These are phyloP conservation scores for Hyperoplus lanceolatus DNA, from an alignment of 2,797 vertebrate genomes.

Conservation along the genomic window DNA sequence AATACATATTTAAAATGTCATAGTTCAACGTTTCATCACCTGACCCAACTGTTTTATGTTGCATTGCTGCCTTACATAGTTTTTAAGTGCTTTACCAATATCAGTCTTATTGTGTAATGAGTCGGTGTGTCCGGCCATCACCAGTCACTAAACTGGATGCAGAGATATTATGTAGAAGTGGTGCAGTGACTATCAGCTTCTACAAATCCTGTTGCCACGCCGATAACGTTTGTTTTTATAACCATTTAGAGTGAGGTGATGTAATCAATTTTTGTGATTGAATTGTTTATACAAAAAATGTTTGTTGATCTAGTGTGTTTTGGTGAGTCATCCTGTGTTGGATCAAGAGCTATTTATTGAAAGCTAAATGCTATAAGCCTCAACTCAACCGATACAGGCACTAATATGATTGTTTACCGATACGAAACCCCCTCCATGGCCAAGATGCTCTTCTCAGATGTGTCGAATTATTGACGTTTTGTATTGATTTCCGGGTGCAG, in stretches of 20 bases:
- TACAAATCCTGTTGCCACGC: neutral
- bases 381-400: constrained; percentile 27
- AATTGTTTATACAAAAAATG: constrained; percentile 13
- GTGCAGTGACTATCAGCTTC: too few relatives aligned
- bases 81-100: too few relatives aligned
- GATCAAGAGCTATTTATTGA: constrained; percentile 43
- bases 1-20: too few relatives aligned
- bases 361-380: constrained; percentile 10
- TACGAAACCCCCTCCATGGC: neutral
- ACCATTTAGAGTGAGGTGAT: neutral
- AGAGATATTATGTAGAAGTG: too few relatives aligned
- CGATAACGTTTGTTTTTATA: neutral
- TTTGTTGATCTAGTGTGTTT: constrained; percentile 24
- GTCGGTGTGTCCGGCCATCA: too few relatives aligned
- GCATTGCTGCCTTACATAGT: too few relatives aligned
- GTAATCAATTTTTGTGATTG: constrained; percentile 2
- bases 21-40: too few relatives aligned
- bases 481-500: constrained; percentile 4
- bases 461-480: constrained; percentile 21
- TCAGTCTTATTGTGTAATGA: too few relatives aligned
- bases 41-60: too few relatives aligned
- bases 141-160: too few relatives aligned
- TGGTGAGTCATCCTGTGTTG: neutral
- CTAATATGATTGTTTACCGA: constrained; percentile 40
- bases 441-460: neutral